Conservation (phyloP, 1,140 invertebrate species). For the Druon quercuslanigerum region DNA sequence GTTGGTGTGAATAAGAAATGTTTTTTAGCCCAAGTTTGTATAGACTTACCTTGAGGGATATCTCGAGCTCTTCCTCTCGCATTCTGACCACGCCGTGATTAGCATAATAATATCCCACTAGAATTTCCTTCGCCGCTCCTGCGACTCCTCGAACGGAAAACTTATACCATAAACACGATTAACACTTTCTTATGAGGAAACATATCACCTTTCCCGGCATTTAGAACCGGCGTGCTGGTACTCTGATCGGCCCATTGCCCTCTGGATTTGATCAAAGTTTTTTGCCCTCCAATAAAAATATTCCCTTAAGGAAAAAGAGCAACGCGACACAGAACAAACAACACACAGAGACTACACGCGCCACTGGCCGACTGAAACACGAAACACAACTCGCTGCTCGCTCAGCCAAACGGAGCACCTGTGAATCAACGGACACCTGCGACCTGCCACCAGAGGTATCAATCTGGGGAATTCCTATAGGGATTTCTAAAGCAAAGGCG, state of each 20-base stretch:
- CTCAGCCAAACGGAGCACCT: slow-evolving; percentile 34
- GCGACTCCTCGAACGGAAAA: slow-evolving; percentile 33
- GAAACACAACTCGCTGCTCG: slow-evolving; percentile 51
- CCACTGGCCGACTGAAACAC: slow-evolving; percentile 49
- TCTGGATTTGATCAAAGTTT: background rate
- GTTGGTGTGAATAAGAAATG: background rate
- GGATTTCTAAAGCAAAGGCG: slow-evolving; percentile 29
- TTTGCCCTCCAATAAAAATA: background rate
- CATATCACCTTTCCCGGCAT: slow-evolving; percentile 42
- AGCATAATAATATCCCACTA: slow-evolving; percentile 66
- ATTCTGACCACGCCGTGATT: slow-evolving; percentile 77
- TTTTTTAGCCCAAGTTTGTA: background rate
- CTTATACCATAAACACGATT: slow-evolving; percentile 16
- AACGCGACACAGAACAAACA: slow-evolving; percentile 9
- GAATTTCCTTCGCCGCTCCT: slow-evolving; percentile 39
- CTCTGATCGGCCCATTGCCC: slow-evolving; percentile 31
- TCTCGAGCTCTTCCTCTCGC: slow-evolving; percentile 94
- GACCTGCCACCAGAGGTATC: slow-evolving; percentile 15
- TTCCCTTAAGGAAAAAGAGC: slow-evolving; percentile 24
- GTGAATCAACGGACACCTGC: slow-evolving; percentile 34
- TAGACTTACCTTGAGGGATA: slow-evolving; percentile 87
- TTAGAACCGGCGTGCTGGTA: slow-evolving; percentile 42
- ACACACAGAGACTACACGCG: slow-evolving; percentile 48
- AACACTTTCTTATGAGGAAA: slow-evolving; percentile 31
- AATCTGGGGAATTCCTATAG: slow-evolving; percentile 43